A percentile compares a stretch with the other conserved stretches of the same genome.
phyloP scores from a whole-genome alignment of 2,888 invertebrate genomes.

The Tillus elongatus region DNA sequence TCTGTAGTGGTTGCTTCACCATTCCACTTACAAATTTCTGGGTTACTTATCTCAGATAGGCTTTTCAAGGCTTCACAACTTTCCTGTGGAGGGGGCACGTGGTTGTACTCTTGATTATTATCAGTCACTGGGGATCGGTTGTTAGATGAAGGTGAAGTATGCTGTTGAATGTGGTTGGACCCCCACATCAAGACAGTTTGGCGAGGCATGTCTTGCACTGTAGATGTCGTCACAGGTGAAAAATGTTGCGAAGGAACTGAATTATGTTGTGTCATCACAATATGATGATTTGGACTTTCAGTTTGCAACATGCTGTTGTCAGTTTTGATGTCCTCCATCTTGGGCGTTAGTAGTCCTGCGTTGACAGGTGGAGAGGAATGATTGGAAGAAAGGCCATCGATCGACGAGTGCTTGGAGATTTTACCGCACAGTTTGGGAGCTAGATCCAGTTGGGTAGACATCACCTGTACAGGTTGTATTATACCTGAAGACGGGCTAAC shows the following conservation, averaged over 20 bases:
- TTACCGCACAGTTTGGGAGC: conserved; percentile 32
- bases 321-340: conserved; percentile 52
- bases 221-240: conserved; percentile 33
- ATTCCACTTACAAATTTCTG: conserved; percentile 39
- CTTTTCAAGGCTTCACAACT: conserved; percentile 34
- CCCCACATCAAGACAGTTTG: conserved; percentile 96
- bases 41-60: conserved; percentile 35
- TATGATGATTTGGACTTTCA: conserved; percentile 26
- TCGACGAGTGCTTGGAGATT: conserved; percentile 35
- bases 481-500: conserved; percentile 44
- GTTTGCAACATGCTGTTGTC: conserved; percentile 34
- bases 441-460: conserved; percentile 32
- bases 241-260: conserved; percentile 36
- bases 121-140: conserved; percentile 13
- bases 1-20: conserved; percentile 32
- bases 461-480: conserved; percentile 42
- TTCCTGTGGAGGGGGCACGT: conserved; percentile 23
- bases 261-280: conserved; percentile 25
- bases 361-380: conserved; percentile 56
- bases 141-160: conserved; percentile 29
- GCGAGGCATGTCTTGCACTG: conserved; percentile 51
- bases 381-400: conserved; percentile 48
- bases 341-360: conserved; percentile 49
- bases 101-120: conserved; percentile 11
- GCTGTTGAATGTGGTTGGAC: conserved; percentile 32